These are phyloP conservation scores for Mormoops blainvillei DNA, from an alignment of 2,113 vertebrate genomes.

Conservation along the genomic window DNA sequence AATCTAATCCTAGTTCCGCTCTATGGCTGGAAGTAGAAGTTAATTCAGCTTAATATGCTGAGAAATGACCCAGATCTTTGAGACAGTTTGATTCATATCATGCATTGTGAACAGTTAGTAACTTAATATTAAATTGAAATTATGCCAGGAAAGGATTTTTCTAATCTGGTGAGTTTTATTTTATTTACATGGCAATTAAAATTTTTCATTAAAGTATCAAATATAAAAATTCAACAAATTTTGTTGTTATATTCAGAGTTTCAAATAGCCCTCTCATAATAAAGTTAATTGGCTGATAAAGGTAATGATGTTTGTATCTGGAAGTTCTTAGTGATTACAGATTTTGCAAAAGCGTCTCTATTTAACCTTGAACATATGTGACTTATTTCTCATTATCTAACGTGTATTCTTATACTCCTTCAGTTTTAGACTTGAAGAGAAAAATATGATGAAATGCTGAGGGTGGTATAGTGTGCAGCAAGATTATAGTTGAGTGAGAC, in stretches of 20 bases:
- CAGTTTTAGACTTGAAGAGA: slow-evolving; percentile 5
- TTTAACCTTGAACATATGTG: neutral
- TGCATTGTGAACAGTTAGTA: neutral
- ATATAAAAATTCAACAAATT: neutral
- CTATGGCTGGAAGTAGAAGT: neutral
- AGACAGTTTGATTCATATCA: neutral
- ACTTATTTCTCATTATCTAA: neutral
- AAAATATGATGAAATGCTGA: neutral
- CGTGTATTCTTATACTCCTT: neutral
- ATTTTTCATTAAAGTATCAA: neutral
- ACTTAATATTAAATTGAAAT: neutral
- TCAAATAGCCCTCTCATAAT: neutral
- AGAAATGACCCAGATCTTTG: neutral
- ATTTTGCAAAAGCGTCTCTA: neutral
- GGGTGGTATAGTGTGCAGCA: neutral
- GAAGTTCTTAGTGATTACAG: slow-evolving; percentile 17
- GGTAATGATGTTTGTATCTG: neutral
- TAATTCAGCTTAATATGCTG: neutral
- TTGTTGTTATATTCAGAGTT: neutral
- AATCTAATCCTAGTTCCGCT: neutral
- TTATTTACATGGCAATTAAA: neutral
- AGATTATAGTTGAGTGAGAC: neutral
- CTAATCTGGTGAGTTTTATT: neutral
- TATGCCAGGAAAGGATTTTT: neutral
- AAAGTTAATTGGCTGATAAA: neutral